Conservation (phyloP, 2,888 invertebrate species). For the Pristionchus entomophagus region DNA sequence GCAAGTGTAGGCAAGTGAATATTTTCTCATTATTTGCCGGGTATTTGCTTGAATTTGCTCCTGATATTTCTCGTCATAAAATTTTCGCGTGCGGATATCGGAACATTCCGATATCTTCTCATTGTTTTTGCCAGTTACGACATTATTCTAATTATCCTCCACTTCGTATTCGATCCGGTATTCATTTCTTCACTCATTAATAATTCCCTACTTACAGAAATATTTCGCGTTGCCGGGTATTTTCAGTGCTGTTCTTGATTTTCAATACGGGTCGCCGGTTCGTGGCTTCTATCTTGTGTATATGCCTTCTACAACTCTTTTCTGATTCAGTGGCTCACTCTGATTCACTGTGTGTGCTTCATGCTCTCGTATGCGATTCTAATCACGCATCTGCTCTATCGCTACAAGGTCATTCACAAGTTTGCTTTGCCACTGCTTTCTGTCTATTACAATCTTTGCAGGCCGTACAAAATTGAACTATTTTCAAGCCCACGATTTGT, state of each 20-base stretch:
- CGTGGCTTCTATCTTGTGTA: not conserved
- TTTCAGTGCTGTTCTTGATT: not conserved
- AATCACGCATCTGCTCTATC: no score
- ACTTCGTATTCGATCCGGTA: constrained; percentile 1
- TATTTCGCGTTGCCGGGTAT: not conserved
- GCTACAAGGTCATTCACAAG: not conserved
- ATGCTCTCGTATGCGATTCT: not conserved
- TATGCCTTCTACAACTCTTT: no score
- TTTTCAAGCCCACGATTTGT: not conserved
- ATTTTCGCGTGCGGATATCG: not conserved
- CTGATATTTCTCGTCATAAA: not conserved
- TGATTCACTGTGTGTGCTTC: not conserved
- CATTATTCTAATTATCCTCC: not conserved
- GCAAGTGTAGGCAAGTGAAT: not conserved
- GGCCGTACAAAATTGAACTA: not conserved
- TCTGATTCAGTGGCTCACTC: not conserved
- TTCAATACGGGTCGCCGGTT: not conserved
- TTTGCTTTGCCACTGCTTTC: not conserved
- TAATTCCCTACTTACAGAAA: not conserved
- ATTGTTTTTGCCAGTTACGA: not conserved
- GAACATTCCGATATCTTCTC: not conserved
- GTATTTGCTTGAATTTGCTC: not conserved
- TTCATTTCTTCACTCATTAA: no score
- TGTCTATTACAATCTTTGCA: not conserved
- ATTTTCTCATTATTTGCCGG: not conserved